A percentile compares a stretch with the other conserved stretches of the same genome.
Conservation (phyloP, 1,140 invertebrate species). For the Cyrtorhinus lividipennis region DNA sequence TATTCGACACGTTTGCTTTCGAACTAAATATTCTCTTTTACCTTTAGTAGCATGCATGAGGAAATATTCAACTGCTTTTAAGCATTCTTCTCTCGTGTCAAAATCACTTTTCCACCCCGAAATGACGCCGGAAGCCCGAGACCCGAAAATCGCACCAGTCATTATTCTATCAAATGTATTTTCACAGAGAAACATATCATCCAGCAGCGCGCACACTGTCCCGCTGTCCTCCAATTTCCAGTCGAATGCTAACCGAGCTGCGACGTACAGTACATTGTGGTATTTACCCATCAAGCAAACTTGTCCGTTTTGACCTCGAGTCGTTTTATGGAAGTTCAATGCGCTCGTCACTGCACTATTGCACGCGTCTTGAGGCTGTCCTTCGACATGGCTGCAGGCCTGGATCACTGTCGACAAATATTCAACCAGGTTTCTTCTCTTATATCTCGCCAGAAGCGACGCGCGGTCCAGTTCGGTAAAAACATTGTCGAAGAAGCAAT, state of each 20-base stretch:
- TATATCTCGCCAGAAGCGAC: conserved; percentile 43
- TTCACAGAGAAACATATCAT: conserved; percentile 59
- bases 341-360: conserved; percentile 44
- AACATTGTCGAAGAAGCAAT: conserved; percentile 50
- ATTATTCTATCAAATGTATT: conserved; percentile 63
- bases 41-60: conserved; percentile 44
- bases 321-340: conserved; percentile 44
- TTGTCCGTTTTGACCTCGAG: conserved; percentile 42
- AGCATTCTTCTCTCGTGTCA: conserved; percentile 53
- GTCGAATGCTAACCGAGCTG: conserved; percentile 58
- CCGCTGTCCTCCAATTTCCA: conserved; percentile 55
- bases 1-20: conserved; percentile 33
- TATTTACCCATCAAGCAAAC: conserved; percentile 67
- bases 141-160: conserved; percentile 61
- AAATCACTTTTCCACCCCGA: conserved; percentile 75
- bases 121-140: conserved; percentile 56
- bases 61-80: conserved; percentile 57
- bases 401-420: conserved; percentile 54
- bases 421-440: conserved; percentile 44
- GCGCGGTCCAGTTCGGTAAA: conserved; percentile 47
- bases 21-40: conserved; percentile 27
- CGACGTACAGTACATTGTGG: conserved; percentile 64
- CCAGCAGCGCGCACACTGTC: conserved; percentile 46
- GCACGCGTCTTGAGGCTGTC: conserved; percentile 36
- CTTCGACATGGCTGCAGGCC: conserved; percentile 42